Percentiles rank a stretch among this genome's conserved stretches.
phyloP scores from a whole-genome alignment of 92 coral and sea anemone species.

The Nematostella vectensis region DNA sequence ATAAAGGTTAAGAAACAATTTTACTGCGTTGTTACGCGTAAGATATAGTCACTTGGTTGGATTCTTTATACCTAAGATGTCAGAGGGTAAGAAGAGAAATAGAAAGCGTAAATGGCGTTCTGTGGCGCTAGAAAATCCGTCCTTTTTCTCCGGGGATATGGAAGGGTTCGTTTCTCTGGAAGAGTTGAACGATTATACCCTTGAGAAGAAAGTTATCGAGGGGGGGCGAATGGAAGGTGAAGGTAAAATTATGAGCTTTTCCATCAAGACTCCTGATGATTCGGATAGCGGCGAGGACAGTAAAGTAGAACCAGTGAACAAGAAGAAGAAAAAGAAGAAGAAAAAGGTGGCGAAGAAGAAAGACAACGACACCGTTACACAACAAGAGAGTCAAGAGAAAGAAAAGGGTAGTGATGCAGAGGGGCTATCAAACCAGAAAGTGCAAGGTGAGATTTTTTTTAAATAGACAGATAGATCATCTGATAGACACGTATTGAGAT shows the following conservation, averaged over 20 bases:
- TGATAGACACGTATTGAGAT: too few relatives aligned
- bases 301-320: conserved; percentile 16
- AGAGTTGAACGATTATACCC: conserved; percentile 50
- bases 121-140: conserved; percentile 61
- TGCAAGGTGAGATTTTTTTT: too few relatives aligned
- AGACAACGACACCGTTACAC: conserved; percentile 10
- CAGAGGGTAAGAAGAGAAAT: conserved; percentile 23
- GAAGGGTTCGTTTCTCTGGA: conserved; percentile 92
- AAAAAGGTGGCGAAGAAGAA: conserved; percentile 16
- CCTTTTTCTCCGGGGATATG: conserved; percentile 71
- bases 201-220: conserved; percentile 19
- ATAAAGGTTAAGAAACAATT: too few relatives aligned
- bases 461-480: too few relatives aligned
- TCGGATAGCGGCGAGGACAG: background rate
- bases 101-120: conserved; percentile 81
- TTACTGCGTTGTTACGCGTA: too few relatives aligned
- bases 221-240: conserved; percentile 18
- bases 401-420: conserved; percentile 8
- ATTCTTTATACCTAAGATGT: too few relatives aligned
- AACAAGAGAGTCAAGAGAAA: conserved; percentile 2
- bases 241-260: conserved; percentile 12
- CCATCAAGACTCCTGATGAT: conserved; percentile 6
- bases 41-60: too few relatives aligned
- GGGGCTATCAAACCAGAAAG: too few relatives aligned
- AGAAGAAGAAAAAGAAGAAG: conserved; percentile 43